Evolutionary conservation across 2,113 vertebrate genomes (phyloP), one percentile per base, ranked within the genome.

Genomic region (Pterophyllum scalare): DNA sequence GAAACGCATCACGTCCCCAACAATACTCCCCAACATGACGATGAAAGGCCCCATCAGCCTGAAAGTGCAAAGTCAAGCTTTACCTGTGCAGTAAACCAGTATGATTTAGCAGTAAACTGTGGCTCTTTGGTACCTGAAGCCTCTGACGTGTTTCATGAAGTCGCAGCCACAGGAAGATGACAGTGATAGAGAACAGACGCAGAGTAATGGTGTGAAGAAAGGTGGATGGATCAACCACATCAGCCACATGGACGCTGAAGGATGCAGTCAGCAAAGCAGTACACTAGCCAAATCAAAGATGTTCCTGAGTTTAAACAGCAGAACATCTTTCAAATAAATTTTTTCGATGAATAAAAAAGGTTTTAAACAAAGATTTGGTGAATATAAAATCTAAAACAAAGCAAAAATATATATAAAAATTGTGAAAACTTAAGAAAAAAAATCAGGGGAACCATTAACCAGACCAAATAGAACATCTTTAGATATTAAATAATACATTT

Each of bases 71-170:
- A 35, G 10, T 12, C n/a, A 61, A 61, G 12, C 59, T 61, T 61
- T 61, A 12, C 33, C 31, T 33, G 9, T 54, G 82, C 60, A 61
- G 46, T 61, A 17, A 15, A 40, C 58, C 24, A 15, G n/a, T 1
- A 9, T 14, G 7, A 15, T 5, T 59, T 26, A 28, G 58, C 14
- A 59, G 7, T 65, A 3, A 24, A 46, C 40, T 46, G 64, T 56
- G 22, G 11, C 4, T 61, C 22, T 24, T 33, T 8, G 19, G n/a
- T 82, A 96, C 95, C 94, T 93, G 82, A 96, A 95, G 28, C 94
- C 94, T 80, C 94, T 79, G 78, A 95, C 92, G 5, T 96, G 94
- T 84, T 96, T 95, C 94, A 96, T 94, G 59, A 95, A 95, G 88
- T 20, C 94, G 59, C 26, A 96, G 86, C 95, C 95, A 96, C 58